Conservation (phyloP, 2,888 invertebrate species). For the Anthoptus insignis region DNA sequence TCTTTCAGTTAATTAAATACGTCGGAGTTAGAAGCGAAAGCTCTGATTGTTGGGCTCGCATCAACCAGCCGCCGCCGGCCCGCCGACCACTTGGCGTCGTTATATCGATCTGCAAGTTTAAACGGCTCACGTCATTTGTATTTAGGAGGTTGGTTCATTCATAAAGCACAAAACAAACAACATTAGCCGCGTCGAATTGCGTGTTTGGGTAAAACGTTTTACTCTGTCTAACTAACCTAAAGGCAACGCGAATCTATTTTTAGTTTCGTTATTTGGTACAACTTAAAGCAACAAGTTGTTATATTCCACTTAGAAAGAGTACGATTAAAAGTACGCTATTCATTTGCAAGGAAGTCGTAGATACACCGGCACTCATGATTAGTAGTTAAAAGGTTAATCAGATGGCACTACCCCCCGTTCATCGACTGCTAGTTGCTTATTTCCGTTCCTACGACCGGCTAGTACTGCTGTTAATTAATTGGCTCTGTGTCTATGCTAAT, state of each 20-base stretch:
- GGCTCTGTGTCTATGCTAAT: conserved; percentile 53
- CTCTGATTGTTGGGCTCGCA: conserved; percentile 61
- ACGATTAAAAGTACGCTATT: conserved; percentile 27
- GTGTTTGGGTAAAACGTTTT: conserved; percentile 19
- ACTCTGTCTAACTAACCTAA: background rate
- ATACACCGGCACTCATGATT: conserved; percentile 32
- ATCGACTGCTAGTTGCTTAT: conserved; percentile 70
- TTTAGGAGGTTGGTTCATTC: conserved; percentile 52
- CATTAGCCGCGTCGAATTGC: conserved; percentile 32
- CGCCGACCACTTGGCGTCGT: conserved; percentile 73
- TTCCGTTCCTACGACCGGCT: conserved; percentile 68
- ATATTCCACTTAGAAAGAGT: conserved; percentile 14
- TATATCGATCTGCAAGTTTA: conserved; percentile 73
- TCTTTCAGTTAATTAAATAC: conserved; percentile 57
- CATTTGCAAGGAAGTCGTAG: conserved; percentile 14
- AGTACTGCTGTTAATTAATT: conserved; percentile 59
- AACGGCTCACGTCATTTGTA: conserved; percentile 61
- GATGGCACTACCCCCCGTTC: conserved; percentile 54
- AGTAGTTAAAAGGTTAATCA: conserved; percentile 55
- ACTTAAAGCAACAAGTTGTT: conserved; percentile 46
- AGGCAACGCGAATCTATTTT: conserved; percentile 4
- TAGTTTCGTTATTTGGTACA: background rate
- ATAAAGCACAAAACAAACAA: conserved; percentile 55
- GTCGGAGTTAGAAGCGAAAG: conserved; percentile 41
- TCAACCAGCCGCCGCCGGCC: conserved; percentile 58